These are phyloP conservation scores for Tigriopus californicus DNA, from an alignment of 2,888 invertebrate species.

Conservation along the genomic window DNA sequence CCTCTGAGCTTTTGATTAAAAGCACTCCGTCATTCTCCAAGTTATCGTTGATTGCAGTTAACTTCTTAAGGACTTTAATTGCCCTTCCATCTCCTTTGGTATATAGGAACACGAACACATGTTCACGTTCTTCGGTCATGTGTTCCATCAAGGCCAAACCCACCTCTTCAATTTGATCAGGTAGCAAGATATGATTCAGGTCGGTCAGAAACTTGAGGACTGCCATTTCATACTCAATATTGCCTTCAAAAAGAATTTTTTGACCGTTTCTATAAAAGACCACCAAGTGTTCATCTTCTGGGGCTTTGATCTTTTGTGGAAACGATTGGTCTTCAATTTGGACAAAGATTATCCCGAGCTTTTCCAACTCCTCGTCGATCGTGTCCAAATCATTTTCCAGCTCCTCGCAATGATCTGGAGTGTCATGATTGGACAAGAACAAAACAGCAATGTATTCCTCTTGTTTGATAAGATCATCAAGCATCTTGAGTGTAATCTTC, in stretches of 20 bases:
- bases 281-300: not conserved
- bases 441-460: slow-evolving; percentile 83
- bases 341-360: slow-evolving; percentile 39
- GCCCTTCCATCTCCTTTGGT: slow-evolving; percentile 8
- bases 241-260: slow-evolving; percentile 35
- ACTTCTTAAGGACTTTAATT: not conserved
- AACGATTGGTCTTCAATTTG: slow-evolving; percentile 33
- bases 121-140: slow-evolving; percentile 58
- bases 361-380: slow-evolving; percentile 81
- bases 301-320: slow-evolving; percentile 29
- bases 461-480: slow-evolving; percentile 62
- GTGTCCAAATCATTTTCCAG: slow-evolving; percentile 65
- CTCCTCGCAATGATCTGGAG: not conserved
- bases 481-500: slow-evolving; percentile 78
- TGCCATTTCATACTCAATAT: slow-evolving; percentile 74
- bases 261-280: slow-evolving; percentile 8
- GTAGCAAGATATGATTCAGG: slow-evolving; percentile 47
- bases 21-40: slow-evolving; percentile 7
- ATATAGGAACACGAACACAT: slow-evolving; percentile 84
- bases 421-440: slow-evolving; percentile 40
- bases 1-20: slow-evolving; percentile 32
- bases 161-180: slow-evolving; percentile 74
- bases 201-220: slow-evolving; percentile 78
- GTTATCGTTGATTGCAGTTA: not conserved
- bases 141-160: slow-evolving; percentile 75